Evolutionary conservation across 2,797 vertebrate species (phyloP).

Genomic region (Falco peregrinus): DNA sequence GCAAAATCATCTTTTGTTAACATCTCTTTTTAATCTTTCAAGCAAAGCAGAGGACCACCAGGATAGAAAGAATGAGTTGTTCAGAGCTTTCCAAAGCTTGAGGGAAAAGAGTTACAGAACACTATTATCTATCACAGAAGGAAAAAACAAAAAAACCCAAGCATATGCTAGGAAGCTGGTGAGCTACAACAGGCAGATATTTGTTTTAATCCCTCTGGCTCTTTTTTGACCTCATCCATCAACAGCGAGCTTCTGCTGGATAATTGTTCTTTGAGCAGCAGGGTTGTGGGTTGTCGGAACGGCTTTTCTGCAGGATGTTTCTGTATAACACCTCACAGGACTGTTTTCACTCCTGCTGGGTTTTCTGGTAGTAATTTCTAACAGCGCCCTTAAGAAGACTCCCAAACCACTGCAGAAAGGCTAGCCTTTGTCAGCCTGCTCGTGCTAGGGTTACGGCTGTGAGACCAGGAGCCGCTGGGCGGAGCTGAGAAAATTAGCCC

Average conservation of each 20-base stretch:
- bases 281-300: not conserved
- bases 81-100: not conserved
- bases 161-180: not conserved
- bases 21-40: not conserved
- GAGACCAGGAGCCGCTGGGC: not conserved
- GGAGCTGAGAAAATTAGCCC: not conserved
- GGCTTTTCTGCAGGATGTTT: not conserved
- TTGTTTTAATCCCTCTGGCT: not conserved
- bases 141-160: not conserved
- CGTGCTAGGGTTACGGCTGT: fast-evolving
- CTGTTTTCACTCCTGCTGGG: not conserved
- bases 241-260: not conserved
- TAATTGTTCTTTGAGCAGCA: not conserved
- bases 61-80: not conserved
- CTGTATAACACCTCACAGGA: not conserved
- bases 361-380: not conserved
- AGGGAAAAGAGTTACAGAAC: not conserved
- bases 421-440: not conserved
- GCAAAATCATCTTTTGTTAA: not conserved
- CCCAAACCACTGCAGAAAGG: not conserved
- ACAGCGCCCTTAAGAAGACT: not conserved
- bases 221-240: not conserved
- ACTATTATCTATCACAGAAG: not conserved
- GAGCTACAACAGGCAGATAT: not conserved
- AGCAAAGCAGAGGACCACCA: not conserved